Evolutionary conservation across 2,113 vertebrate species (phyloP).

Genomic region (Fregata magnificens): DNA sequence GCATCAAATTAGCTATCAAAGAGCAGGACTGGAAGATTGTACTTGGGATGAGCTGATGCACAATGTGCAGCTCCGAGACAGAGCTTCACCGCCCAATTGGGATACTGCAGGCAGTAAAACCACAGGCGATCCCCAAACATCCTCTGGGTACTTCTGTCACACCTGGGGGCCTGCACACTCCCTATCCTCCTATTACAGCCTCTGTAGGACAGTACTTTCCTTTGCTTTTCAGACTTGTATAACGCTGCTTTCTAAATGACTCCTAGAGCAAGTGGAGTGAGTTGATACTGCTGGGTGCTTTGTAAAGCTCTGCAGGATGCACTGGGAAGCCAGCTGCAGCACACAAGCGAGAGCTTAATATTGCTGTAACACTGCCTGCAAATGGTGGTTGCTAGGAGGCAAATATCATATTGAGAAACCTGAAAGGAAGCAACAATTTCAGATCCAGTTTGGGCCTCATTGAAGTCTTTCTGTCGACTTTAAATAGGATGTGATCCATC

Average conservation of each 20-base stretch:
- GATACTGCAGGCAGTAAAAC: neutral
- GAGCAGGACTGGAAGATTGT: neutral
- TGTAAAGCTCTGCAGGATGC: neutral
- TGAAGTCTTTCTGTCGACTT: neutral
- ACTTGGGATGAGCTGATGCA: neutral
- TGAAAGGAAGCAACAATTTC: constrained; percentile 7
- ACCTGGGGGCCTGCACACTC: neutral
- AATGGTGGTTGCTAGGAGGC: constrained; percentile 20
- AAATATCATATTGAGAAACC: neutral
- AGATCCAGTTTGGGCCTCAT: neutral
- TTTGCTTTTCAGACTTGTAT: neutral
- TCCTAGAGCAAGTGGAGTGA: neutral
- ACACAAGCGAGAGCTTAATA: neutral
- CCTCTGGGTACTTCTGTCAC: neutral
- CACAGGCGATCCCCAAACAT: neutral
- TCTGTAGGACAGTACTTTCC: neutral
- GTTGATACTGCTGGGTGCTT: neutral
- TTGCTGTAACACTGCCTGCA: neutral
- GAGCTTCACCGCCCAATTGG: neutral
- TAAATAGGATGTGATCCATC: neutral
- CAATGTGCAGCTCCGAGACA: neutral
- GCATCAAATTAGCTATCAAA: neutral
- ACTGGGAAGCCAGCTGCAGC: neutral
- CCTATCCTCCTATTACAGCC: neutral
- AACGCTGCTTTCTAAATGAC: neutral